Conservation (phyloP, 64 coral and sea anemone genomes). For the Dendronephthya gigantea region DNA sequence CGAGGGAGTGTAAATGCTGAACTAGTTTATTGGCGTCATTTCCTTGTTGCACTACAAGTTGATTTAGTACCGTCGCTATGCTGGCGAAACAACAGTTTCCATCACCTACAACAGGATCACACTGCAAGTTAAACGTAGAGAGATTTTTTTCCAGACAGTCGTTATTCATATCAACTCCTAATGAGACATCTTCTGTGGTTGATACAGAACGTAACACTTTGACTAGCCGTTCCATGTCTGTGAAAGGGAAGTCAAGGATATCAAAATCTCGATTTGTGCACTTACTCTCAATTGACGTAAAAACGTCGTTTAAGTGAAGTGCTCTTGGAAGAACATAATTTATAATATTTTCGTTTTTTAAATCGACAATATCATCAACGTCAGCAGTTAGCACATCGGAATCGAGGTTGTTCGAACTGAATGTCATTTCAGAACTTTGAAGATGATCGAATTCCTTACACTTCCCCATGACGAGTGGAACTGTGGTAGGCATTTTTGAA, state of each 20-base stretch:
- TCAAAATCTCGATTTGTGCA: constrained; percentile 15
- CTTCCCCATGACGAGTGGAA: not conserved
- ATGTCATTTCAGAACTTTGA: not conserved
- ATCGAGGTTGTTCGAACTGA: not conserved
- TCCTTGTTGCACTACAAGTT: not conserved
- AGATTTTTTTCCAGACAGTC: constrained; percentile 19
- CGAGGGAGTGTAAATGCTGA: not conserved
- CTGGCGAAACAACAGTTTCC: constrained; percentile 39
- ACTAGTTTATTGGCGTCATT: not conserved
- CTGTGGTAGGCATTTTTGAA: not conserved
- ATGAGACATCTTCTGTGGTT: not conserved
- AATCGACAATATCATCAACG: not conserved
- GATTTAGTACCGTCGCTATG: constrained; percentile 17
- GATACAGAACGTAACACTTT: not conserved
- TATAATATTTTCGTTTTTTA: not conserved
- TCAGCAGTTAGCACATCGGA: too few relatives aligned
- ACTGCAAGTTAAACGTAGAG: constrained; percentile 10
- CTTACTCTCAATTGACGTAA: not conserved
- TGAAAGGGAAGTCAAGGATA: not conserved
- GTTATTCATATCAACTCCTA: not conserved
- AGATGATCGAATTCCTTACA: not conserved
- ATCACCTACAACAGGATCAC: constrained; percentile 24
- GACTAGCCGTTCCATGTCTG: constrained; percentile 1
- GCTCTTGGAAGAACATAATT: not conserved
- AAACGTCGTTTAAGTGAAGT: not conserved